These are phyloP conservation scores for Brachionus sp. DNA, from an alignment of 1,140 invertebrate species.

Conservation along the genomic window DNA sequence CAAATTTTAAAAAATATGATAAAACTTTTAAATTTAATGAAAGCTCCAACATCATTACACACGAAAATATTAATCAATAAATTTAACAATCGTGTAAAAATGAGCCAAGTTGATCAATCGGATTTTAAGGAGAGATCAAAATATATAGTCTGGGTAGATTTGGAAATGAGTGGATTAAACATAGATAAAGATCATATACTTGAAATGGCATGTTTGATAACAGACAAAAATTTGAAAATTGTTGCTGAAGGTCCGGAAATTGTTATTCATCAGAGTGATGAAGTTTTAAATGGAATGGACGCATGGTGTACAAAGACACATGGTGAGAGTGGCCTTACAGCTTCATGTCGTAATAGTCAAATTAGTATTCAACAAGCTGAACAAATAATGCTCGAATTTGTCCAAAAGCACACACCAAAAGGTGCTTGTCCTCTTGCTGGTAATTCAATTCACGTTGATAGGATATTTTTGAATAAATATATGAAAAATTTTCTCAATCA, in stretches of 20 bases:
- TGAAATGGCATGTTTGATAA: constrained; percentile 82
- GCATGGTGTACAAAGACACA: constrained; percentile 77
- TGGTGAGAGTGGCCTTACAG: constrained; percentile 72
- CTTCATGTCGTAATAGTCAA: constrained; percentile 68
- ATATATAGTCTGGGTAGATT: constrained; percentile 45
- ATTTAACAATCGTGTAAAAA: constrained; percentile 49
- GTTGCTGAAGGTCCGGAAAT: constrained; percentile 66
- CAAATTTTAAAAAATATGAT: too few species aligned
- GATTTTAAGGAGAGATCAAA: neutral
- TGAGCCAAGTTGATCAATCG: neutral
- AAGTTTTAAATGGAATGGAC: constrained; percentile 72
- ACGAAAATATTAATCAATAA: too few species aligned
- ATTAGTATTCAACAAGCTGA: constrained; percentile 69
- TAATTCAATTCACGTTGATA: constrained; percentile 81
- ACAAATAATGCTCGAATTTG: constrained; percentile 68
- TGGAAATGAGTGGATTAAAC: constrained; percentile 75
- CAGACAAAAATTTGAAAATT: constrained; percentile 62
- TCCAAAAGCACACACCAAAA: constrained; percentile 67
- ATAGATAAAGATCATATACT: constrained; percentile 73
- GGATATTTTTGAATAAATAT: constrained; percentile 55
- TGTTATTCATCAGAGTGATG: constrained; percentile 74
- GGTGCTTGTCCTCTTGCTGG: constrained; percentile 74
- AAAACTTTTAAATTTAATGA: too few species aligned
- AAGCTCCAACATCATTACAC: too few species aligned
- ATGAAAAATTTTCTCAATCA: constrained; percentile 65